Conservation (phyloP, 2,888 invertebrate species). For the Eupithecia abbreviata region DNA sequence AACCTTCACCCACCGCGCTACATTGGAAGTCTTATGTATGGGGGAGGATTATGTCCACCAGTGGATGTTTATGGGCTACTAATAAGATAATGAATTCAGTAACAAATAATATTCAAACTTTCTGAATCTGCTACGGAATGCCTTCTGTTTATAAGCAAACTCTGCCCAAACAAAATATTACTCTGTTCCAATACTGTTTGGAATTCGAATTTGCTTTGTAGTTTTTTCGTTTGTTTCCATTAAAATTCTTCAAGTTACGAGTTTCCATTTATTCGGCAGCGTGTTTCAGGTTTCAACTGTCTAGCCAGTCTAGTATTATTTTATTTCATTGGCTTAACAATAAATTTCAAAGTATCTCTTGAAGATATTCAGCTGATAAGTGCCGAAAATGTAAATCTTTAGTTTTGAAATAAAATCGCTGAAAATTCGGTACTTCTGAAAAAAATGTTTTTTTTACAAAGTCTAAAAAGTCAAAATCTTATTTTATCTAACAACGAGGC, state of each 20-base stretch:
- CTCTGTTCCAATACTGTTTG: constrained; percentile 55
- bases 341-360: not conserved
- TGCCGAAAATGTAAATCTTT: no score
- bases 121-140: constrained; percentile 13
- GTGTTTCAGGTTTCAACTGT: constrained; percentile 62
- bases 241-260: constrained; percentile 64
- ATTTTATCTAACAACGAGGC: not conserved
- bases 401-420: not conserved
- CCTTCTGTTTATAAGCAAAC: constrained; percentile 5
- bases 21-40: not conserved
- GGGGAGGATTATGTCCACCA: not conserved
- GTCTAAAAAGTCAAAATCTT: not conserved
- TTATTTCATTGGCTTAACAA: not conserved
- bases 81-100: not conserved
- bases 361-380: not conserved
- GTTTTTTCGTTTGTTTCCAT: constrained; percentile 64
- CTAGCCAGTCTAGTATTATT: constrained; percentile 35
- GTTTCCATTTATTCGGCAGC: constrained; percentile 35
- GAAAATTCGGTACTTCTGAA: not conserved
- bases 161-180: constrained; percentile 49
- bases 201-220: constrained; percentile 61
- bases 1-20: no score
- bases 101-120: not conserved
- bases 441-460: not conserved
- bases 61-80: not conserved